Conservation (phyloP, 2,797 vertebrate species). For the Sebastes iracundus region DNA sequence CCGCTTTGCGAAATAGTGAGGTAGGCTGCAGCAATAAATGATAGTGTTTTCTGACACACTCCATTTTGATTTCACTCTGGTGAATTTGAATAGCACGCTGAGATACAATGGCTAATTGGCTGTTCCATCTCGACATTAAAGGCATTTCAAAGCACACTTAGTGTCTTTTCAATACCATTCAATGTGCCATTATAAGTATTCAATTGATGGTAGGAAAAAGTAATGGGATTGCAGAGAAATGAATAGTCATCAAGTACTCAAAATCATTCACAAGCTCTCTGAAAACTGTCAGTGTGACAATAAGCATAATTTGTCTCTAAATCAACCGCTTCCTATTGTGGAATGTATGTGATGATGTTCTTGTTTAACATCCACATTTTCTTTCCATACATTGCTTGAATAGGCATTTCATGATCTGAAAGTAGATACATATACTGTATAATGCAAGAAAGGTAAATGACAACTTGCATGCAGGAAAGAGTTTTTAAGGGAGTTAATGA, state of each 20-base stretch:
- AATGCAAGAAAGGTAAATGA: not conserved
- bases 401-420: not conserved
- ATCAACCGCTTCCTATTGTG: constrained; percentile 23
- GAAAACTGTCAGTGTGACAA: constrained; percentile 45
- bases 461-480: too few species aligned
- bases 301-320: constrained; percentile 46
- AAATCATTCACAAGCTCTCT: constrained; percentile 28
- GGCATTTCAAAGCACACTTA: constrained; percentile 68
- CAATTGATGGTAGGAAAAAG: constrained; percentile 61
- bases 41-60: constrained; percentile 67
- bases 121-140: constrained; percentile 68
- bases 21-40: constrained; percentile 59
- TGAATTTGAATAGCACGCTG: constrained; percentile 60
- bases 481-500: too few species aligned
- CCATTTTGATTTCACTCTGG: constrained; percentile 67
- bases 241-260: constrained; percentile 45
- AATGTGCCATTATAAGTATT: constrained; percentile 67
- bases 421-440: not conserved
- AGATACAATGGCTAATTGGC: constrained; percentile 72
- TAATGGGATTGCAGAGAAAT: constrained; percentile 52
- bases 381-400: too few species aligned
- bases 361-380: not conserved
- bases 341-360: not conserved
- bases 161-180: constrained; percentile 66
- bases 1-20: constrained; percentile 39